Evolutionary conservation across 1,140 invertebrate species (phyloP).

Genomic region (Limonius californicus): DNA sequence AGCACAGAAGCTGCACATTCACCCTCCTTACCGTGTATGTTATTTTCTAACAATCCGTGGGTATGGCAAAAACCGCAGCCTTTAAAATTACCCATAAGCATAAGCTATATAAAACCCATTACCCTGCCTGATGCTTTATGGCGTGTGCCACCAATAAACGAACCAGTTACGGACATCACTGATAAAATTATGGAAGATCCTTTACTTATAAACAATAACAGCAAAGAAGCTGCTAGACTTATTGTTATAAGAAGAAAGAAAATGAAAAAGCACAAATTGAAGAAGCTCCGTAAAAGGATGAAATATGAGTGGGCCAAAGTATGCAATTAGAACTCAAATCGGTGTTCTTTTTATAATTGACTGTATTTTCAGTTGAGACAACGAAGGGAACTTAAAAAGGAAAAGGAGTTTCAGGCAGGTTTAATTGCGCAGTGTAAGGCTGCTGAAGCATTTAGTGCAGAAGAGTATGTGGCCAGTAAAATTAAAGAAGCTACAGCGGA

Average conservation of each 20-base stretch:
- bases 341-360: conserved; percentile 19
- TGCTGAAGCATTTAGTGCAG: conserved; percentile 72
- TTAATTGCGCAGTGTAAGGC: conserved; percentile 64
- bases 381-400: conserved; percentile 64
- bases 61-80: neutral
- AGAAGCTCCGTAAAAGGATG: conserved; percentile 74
- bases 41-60: neutral
- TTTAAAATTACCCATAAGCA: neutral
- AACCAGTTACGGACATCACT: conserved; percentile 18
- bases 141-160: conserved; percentile 28
- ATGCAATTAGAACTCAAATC: conserved; percentile 20
- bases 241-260: conserved; percentile 76
- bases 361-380: conserved; percentile 55
- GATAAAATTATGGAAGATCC: conserved; percentile 33
- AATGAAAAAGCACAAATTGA: conserved; percentile 83
- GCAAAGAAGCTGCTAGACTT: conserved; percentile 59
- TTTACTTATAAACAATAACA: conserved; percentile 48
- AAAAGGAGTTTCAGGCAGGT: conserved; percentile 70
- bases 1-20: no score
- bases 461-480: conserved; percentile 63
- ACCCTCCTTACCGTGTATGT: no score
- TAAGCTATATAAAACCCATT: neutral
- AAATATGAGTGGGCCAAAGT: conserved; percentile 69
- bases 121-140: conserved; percentile 31
- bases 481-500: conserved; percentile 42